Evolutionary conservation across 2,888 invertebrate species (phyloP).

Genomic region (Leucophora obtusa): DNA sequence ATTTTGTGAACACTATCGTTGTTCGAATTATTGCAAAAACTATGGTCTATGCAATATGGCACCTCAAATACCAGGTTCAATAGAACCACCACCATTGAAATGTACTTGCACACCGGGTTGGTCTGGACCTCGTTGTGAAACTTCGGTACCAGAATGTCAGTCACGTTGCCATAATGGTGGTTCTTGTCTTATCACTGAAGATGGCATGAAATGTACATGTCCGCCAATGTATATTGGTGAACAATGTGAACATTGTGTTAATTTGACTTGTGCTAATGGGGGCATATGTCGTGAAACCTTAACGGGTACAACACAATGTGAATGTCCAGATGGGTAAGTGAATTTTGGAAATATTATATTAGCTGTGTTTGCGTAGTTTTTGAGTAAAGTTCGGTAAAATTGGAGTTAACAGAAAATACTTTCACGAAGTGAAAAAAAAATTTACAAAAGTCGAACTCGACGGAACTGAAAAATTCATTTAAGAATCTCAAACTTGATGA

Average conservation of each 20-base stretch:
- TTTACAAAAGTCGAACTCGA: too few species aligned
- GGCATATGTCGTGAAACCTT: constrained; percentile 80
- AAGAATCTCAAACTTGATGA: too few species aligned
- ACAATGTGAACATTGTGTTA: constrained; percentile 82
- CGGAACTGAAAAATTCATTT: too few species aligned
- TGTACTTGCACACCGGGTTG: constrained; percentile 83
- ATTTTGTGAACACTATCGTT: constrained; percentile 84
- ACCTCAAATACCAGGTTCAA: constrained; percentile 72
- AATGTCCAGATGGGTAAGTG: constrained; percentile 80
- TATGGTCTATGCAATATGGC: constrained; percentile 81
- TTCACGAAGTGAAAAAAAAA: too few species aligned
- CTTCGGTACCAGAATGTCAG: constrained; percentile 81
- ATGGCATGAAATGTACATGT: constrained; percentile 80
- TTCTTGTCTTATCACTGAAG: constrained; percentile 79
- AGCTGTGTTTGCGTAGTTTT: too few species aligned
- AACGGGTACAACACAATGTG: constrained; percentile 79
- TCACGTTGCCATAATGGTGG: constrained; percentile 82
- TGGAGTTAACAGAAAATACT: too few species aligned
- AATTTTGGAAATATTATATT: too few species aligned
- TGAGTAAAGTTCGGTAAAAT: too few species aligned
- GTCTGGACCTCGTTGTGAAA: constrained; percentile 84
- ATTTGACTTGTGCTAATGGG: constrained; percentile 82
- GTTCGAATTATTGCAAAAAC: constrained; percentile 84
- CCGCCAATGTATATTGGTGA: constrained; percentile 80
- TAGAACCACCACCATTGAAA: constrained; percentile 76